A percentile compares a stretch with the other conserved stretches of the same genome.
These are phyloP conservation scores for Schizotus pectinicornis DNA, from an alignment of 2,888 invertebrate species.

Conservation along the genomic window DNA sequence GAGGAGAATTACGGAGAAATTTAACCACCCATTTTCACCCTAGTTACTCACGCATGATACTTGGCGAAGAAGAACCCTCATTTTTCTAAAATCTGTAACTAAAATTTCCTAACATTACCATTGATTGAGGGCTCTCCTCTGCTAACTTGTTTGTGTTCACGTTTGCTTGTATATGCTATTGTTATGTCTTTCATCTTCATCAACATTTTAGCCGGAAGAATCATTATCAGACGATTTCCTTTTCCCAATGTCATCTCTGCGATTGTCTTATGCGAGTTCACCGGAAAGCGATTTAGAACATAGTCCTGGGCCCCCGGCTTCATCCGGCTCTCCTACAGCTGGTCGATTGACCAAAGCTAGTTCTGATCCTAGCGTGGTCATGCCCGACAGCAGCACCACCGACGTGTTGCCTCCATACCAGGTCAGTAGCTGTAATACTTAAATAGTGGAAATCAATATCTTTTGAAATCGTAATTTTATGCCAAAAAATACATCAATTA, in stretches of 20 bases:
- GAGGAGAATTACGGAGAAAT: conserved; percentile 49
- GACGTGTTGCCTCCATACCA: conserved; percentile 87
- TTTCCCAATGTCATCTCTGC: conserved; percentile 96
- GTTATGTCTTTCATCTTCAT: conserved; percentile 34
- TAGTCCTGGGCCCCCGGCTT: conserved; percentile 72
- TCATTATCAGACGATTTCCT: conserved; percentile 98
- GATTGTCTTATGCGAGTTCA: conserved; percentile 94
- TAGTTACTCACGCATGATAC: conserved; percentile 6
- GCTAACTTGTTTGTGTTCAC: conserved; percentile 28
- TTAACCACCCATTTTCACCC: conserved; percentile 25
- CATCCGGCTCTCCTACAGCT: conserved; percentile 59
- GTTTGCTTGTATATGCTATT: conserved; percentile 22
- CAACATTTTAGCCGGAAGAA: conserved; percentile 83
- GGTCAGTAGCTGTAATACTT: too few species aligned
- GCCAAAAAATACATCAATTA: too few species aligned
- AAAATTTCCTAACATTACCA: too few species aligned
- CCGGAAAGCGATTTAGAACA: conserved; percentile 95
- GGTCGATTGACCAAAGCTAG: conserved; percentile 75
- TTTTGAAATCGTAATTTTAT: too few species aligned
- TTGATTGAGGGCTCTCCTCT: too few species aligned
- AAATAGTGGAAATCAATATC: too few species aligned
- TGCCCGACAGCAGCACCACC: conserved; percentile 80
- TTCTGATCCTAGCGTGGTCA: conserved; percentile 94
- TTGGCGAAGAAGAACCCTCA: background rate
- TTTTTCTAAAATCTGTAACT: too few species aligned